Evolutionary conservation across 2,888 invertebrate species (phyloP).

Genomic region (Parnassius orleans): DNA sequence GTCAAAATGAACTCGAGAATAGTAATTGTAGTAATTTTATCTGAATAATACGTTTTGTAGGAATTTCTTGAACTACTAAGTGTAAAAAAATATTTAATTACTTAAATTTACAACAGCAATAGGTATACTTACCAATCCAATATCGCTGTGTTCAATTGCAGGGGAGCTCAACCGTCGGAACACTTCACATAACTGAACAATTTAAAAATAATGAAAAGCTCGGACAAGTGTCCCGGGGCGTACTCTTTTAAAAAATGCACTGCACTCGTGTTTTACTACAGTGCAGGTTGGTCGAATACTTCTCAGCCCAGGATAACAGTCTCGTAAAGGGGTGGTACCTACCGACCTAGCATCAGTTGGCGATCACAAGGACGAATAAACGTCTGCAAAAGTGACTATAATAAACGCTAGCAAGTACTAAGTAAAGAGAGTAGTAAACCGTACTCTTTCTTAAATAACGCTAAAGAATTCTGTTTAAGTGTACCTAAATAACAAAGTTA

Average conservation of each 20-base stretch:
- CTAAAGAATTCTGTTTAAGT: conserved; percentile 6
- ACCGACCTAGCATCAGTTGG: conserved; percentile 47
- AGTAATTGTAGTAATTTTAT: no score
- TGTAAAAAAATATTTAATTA: not conserved
- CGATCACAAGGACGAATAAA: conserved; percentile 36
- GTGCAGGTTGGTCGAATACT: conserved; percentile 75
- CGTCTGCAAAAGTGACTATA: conserved; percentile 13
- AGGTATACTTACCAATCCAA: conserved; percentile 54
- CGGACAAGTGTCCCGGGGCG: conserved; percentile 61
- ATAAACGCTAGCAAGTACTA: conserved; percentile 18
- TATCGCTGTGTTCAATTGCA: conserved; percentile 43
- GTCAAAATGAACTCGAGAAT: no score
- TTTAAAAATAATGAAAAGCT: conserved; percentile 76
- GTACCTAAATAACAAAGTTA: not conserved
- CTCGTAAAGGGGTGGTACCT: conserved; percentile 69
- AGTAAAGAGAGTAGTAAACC: conserved; percentile 20
- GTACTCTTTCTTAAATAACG: conserved; percentile 2
- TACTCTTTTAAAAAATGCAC: conserved; percentile 78
- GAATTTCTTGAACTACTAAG: no score
- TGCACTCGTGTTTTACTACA: conserved; percentile 72
- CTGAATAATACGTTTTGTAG: no score
- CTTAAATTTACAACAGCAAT: conserved; percentile 36
- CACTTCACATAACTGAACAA: conserved; percentile 75
- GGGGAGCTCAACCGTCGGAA: conserved; percentile 50
- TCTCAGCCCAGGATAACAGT: conserved; percentile 60